These are phyloP conservation scores for Butorides virescens DNA, from an alignment of 2,113 vertebrate genomes.

Conservation along the genomic window DNA sequence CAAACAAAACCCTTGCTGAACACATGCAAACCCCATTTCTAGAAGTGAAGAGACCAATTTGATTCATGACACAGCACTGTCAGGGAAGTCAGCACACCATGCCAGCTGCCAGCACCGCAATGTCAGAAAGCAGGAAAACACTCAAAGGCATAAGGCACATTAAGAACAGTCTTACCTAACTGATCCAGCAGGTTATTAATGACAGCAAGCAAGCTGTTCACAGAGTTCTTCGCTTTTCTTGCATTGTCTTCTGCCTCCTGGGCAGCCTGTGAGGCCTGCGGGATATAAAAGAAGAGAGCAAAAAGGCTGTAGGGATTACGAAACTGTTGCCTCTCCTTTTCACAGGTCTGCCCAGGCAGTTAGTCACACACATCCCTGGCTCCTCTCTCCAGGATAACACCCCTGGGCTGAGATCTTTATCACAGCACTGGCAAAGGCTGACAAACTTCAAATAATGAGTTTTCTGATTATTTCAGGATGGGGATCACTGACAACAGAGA, in stretches of 20 bases:
- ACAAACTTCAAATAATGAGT: not conserved
- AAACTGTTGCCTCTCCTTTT: not conserved
- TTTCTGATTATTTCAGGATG: not conserved
- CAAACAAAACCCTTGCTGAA: not conserved
- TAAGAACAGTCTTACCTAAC: constrained; percentile 77
- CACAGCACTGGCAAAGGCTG: not conserved
- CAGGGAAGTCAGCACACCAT: not conserved
- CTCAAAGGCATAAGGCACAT: not conserved
- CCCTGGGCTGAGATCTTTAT: not conserved
- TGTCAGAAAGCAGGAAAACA: not conserved
- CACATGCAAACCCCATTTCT: not conserved
- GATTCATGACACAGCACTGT: fast-evolving
- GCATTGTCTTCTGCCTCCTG: constrained; percentile 94
- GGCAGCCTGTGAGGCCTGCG: constrained; percentile 87
- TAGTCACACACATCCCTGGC: not conserved
- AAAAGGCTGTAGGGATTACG: not conserved
- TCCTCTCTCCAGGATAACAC: not conserved
- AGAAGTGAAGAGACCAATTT: not conserved
- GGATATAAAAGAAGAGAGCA: not conserved
- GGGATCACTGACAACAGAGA: not conserved
- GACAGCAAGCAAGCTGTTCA: constrained; percentile 82
- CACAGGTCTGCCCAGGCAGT: not conserved
- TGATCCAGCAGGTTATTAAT: constrained; percentile 87
- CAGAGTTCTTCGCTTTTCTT: constrained; percentile 91
- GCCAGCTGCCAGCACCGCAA: not conserved